A percentile compares a stretch with the other conserved stretches of the same genome.
Conservation (phyloP, 2,113 vertebrate genomes). For the Sylvietta virens region DNA sequence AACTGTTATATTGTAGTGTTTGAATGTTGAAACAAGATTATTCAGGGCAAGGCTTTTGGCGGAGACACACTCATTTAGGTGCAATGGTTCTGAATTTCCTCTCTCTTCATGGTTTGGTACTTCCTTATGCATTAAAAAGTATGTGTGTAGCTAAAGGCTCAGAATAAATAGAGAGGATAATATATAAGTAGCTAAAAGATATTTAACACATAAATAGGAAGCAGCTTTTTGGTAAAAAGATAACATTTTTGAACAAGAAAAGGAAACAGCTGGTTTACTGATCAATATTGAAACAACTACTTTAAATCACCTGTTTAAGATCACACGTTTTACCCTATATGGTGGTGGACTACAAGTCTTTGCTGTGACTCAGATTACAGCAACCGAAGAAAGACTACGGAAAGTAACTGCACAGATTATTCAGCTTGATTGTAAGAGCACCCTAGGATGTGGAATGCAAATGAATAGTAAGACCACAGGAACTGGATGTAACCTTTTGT, state of each 20-base stretch:
- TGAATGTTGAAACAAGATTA: neutral
- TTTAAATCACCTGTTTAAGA: neutral
- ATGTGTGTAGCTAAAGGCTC: neutral
- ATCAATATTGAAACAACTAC: neutral
- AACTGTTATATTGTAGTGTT: neutral
- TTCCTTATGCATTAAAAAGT: neutral
- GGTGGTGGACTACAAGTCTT: neutral
- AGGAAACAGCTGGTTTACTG: neutral
- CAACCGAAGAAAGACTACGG: neutral
- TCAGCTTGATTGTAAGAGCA: neutral
- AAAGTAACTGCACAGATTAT: neutral
- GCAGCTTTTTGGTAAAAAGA: neutral
- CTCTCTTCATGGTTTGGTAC: neutral
- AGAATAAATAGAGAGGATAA: neutral
- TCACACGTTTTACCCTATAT: neutral
- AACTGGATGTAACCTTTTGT: neutral
- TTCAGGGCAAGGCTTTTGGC: neutral
- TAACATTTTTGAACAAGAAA: neutral
- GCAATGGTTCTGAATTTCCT: neutral
- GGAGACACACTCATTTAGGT: neutral
- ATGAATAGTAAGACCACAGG: neutral
- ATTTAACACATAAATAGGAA: neutral
- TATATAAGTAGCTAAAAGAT: neutral
- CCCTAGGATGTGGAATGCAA: neutral
- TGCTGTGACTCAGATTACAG: neutral